These are phyloP conservation scores for Tragulus kanchil DNA, from an alignment of 2,113 vertebrate species.

Conservation along the genomic window DNA sequence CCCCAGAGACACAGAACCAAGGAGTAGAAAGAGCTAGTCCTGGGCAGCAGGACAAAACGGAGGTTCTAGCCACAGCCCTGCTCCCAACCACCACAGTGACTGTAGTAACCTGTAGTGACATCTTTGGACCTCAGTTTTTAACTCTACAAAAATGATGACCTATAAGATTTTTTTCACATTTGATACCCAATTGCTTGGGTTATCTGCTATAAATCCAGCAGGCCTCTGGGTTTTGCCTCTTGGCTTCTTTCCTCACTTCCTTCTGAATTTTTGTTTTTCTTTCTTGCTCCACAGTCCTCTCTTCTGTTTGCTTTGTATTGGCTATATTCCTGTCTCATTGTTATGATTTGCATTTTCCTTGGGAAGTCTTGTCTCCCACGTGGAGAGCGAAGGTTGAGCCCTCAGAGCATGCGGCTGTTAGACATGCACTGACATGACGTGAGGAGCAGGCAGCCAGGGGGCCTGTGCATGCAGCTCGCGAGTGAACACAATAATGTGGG, in stretches of 20 bases:
- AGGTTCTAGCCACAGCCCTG: background rate
- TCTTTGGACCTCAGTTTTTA: background rate
- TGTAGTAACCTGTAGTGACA: background rate
- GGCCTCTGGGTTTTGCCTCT: background rate
- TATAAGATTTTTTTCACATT: background rate
- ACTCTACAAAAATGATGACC: background rate
- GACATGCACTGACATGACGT: background rate
- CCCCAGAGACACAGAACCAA: background rate
- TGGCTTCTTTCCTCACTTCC: background rate
- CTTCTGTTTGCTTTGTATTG: background rate
- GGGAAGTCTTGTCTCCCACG: background rate
- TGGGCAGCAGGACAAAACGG: background rate
- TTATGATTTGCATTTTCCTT: background rate
- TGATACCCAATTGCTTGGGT: background rate
- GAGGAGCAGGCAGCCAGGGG: slow-evolving; percentile 3
- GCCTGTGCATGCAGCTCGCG: slow-evolving; percentile 25
- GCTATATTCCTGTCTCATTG: background rate
- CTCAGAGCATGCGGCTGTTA: slow-evolving; percentile 8
- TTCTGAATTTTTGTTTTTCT: background rate
- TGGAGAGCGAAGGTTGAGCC: background rate
- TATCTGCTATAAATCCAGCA: background rate
- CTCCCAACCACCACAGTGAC: background rate
- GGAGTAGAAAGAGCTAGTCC: background rate
- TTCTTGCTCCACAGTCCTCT: background rate
- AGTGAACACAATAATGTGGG: slow-evolving; percentile 76